phyloP scores from a whole-genome alignment of 2,113 vertebrate species.

The Sigmodon hispidus region DNA sequence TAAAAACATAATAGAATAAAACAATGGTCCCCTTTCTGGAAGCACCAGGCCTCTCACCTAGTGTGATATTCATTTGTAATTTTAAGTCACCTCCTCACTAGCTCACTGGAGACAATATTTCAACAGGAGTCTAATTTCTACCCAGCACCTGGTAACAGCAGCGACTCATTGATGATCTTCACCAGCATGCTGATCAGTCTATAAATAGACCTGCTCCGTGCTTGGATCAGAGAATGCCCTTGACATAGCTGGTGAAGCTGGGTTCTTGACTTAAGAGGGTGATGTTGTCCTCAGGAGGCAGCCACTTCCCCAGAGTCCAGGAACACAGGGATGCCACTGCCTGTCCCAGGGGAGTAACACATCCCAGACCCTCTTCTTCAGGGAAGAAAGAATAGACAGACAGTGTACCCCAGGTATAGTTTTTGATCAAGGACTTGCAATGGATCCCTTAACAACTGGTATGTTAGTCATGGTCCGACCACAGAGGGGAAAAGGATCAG shows the following conservation, averaged over 20 bases:
- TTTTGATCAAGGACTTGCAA: neutral
- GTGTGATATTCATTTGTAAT: neutral
- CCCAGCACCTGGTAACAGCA: neutral
- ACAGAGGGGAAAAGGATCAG: neutral
- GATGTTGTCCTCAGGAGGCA: neutral
- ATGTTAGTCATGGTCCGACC: too few species aligned
- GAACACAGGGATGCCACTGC: accelerated
- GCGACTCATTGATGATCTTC: neutral
- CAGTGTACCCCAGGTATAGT: accelerated
- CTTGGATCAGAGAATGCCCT: neutral
- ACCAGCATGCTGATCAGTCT: neutral
- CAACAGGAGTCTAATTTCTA: neutral
- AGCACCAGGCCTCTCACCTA: neutral
- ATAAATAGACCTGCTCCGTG: neutral
- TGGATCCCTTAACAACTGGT: neutral
- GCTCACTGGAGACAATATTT: neutral
- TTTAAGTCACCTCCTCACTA: neutral
- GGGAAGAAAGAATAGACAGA: neutral
- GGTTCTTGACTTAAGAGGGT: neutral
- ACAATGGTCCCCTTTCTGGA: too few species aligned
- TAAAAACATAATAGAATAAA: neutral
- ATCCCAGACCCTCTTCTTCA: too few species aligned
- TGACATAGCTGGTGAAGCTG: neutral
- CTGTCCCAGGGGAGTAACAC: too few species aligned
- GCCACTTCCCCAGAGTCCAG: too few species aligned